Percentiles rank a stretch among this genome's conserved stretches.
These are phyloP conservation scores for Drepanosiphum platanoidis DNA, from an alignment of 2,888 invertebrate genomes.

Conservation along the genomic window DNA sequence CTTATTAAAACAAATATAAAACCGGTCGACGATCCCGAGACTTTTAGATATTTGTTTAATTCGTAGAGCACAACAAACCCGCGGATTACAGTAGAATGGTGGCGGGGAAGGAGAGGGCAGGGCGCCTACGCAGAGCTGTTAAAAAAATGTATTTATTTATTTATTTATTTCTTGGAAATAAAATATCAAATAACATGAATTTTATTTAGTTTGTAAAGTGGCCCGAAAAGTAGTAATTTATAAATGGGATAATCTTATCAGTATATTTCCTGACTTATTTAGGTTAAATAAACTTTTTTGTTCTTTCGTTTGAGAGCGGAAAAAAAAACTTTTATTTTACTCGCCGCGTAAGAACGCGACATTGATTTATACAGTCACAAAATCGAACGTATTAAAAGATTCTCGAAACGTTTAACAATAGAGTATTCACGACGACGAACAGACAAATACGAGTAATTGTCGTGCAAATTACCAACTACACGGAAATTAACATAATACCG, in stretches of 20 bases:
- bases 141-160: no score
- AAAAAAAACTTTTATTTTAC: no score
- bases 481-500: no score
- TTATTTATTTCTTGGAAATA: not conserved
- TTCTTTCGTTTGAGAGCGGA: no score
- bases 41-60: not conserved
- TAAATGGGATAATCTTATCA: not conserved
- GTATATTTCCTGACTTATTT: not conserved
- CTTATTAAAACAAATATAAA: not conserved
- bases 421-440: no score
- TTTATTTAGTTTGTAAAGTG: not conserved
- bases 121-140: not conserved
- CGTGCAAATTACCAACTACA: no score
- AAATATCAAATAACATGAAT: not conserved
- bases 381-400: no score
- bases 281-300: not conserved
- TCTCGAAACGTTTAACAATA: no score
- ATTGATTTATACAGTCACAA: no score
- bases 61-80: not conserved
- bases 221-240: not conserved
- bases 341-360: no score
- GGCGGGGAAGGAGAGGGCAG: no score
- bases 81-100: not conserved
- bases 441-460: no score
- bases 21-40: slow-evolving; percentile 1